Evolutionary conservation across 1,140 invertebrate genomes (phyloP).

Genomic region (Samia ricini): DNA sequence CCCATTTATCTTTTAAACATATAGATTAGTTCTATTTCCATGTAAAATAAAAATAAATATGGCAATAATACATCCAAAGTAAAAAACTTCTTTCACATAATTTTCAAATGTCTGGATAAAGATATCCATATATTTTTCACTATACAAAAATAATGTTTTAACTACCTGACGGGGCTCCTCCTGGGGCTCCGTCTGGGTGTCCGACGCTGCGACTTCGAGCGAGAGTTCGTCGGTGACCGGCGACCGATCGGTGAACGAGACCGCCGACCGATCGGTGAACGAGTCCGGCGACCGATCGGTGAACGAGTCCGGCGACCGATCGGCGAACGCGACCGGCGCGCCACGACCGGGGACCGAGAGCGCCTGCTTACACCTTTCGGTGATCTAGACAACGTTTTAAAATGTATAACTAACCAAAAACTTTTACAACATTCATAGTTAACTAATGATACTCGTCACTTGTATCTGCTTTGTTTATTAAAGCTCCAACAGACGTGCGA

Average conservation of each 20-base stretch:
- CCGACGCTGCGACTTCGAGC: conserved; percentile 36
- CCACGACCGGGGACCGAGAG: conserved; percentile 28
- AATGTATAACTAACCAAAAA: not conserved
- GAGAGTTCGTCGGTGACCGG: conserved; percentile 44
- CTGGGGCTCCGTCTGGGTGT: conserved; percentile 43
- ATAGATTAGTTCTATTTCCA: too few relatives aligned
- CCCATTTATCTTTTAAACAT: too few relatives aligned
- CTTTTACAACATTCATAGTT: not conserved
- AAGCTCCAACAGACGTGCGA: too few relatives aligned
- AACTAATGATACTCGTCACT: not conserved
- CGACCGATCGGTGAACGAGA: conserved; percentile 39
- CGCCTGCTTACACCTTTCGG: conserved; percentile 20
- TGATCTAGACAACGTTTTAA: conserved; percentile 16
- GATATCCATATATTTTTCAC: too few relatives aligned
- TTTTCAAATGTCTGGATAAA: too few relatives aligned
- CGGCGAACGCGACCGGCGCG: conserved; percentile 40
- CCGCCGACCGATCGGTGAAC: conserved; percentile 33
- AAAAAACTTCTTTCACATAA: too few relatives aligned
- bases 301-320: conserved; percentile 36
- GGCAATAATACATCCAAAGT: too few relatives aligned
- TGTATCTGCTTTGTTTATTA: not conserved
- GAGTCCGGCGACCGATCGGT: conserved; percentile 32
- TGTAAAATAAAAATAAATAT: too few relatives aligned
- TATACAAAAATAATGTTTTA: too few relatives aligned
- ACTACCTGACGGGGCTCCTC: conserved; percentile 43